phyloP scores from a whole-genome alignment of 2,797 vertebrate genomes.

The Borostomias antarcticus region DNA sequence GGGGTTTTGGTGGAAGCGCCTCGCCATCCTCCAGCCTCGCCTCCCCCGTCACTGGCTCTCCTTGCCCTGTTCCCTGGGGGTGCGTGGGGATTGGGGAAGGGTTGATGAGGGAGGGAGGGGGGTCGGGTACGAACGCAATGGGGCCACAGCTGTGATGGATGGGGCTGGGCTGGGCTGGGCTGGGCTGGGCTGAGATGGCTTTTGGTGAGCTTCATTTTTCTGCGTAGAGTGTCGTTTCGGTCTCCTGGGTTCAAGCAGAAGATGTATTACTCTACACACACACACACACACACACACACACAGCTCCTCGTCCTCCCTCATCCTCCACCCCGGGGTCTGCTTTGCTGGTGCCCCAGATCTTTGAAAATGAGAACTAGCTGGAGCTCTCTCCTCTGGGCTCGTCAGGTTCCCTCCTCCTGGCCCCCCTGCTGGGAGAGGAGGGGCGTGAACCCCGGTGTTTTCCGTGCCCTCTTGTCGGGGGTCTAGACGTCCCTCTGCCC shows the following conservation, averaged over 20 bases:
- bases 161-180: constrained; percentile 46
- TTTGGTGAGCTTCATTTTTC: constrained; percentile 24
- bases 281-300: too few relatives aligned
- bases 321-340: not conserved
- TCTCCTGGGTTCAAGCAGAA: constrained; percentile 27
- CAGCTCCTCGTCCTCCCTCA: too few relatives aligned
- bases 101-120: constrained; percentile 39
- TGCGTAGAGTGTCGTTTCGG: not conserved
- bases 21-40: not conserved
- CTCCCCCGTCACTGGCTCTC: constrained; percentile 1
- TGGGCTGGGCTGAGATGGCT: constrained; percentile 38
- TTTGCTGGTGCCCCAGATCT: constrained; percentile 51
- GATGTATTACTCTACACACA: constrained; percentile 37
- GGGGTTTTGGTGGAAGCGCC: constrained; percentile 39
- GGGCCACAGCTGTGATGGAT: constrained; percentile 68
- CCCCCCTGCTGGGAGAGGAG: too few relatives aligned
- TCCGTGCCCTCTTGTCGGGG: too few relatives aligned
- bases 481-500: too few relatives aligned
- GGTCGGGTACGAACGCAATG: constrained; percentile 51
- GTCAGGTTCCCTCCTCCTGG: too few relatives aligned
- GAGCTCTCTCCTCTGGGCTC: constrained; percentile 16
- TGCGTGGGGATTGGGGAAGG: constrained; percentile 19
- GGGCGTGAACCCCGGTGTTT: too few relatives aligned
- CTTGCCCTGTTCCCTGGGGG: constrained; percentile 22
- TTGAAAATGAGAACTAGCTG: constrained; percentile 46